A percentile compares a stretch with the other conserved stretches of the same genome.
phyloP scores from a whole-genome alignment of 2,113 vertebrate species.

The Blennius ocellaris region DNA sequence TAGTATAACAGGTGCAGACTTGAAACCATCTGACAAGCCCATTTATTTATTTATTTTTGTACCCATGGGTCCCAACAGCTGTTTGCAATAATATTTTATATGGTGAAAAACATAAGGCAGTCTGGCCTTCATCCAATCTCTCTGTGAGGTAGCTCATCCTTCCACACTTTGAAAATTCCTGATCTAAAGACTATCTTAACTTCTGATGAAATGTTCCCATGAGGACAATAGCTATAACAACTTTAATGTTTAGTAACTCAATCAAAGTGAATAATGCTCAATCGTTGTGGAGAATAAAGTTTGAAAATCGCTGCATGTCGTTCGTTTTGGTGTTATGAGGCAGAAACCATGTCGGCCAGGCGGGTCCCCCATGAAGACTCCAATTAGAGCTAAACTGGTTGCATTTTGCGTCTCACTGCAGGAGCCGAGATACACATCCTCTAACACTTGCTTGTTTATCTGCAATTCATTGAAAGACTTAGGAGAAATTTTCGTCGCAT shows the following conservation, averaged over 20 bases:
- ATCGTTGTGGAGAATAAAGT: constrained; percentile 5
- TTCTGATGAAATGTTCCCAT: too few relatives aligned
- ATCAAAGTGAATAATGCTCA: constrained; percentile 7
- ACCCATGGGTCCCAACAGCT: too few relatives aligned
- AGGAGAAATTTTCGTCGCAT: constrained; percentile 5
- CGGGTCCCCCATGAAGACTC: constrained; percentile 2
- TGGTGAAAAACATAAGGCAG: too few relatives aligned
- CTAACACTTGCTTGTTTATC: constrained; percentile 44
- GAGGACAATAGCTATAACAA: neutral
- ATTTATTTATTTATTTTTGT: too few relatives aligned
- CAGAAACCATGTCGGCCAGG: neutral
- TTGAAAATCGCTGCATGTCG: neutral
- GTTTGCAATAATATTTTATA: too few relatives aligned
- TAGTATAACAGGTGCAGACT: too few relatives aligned
- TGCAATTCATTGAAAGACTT: constrained; percentile 20
- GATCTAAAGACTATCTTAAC: too few relatives aligned
- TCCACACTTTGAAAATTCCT: too few relatives aligned
- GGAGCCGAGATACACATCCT: constrained; percentile 17
- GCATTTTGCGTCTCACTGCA: constrained; percentile 30
- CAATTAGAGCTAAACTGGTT: constrained; percentile 22
- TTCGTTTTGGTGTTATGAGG: constrained; percentile 1
- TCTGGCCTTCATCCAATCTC: too few relatives aligned
- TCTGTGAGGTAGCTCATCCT: too few relatives aligned
- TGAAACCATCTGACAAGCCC: too few relatives aligned
- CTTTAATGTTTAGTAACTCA: neutral